Evolutionary conservation across 1,140 invertebrate genomes (phyloP), one percentile per base, ranked within the genome.

Genomic region (Drosophila truncata): DNA sequence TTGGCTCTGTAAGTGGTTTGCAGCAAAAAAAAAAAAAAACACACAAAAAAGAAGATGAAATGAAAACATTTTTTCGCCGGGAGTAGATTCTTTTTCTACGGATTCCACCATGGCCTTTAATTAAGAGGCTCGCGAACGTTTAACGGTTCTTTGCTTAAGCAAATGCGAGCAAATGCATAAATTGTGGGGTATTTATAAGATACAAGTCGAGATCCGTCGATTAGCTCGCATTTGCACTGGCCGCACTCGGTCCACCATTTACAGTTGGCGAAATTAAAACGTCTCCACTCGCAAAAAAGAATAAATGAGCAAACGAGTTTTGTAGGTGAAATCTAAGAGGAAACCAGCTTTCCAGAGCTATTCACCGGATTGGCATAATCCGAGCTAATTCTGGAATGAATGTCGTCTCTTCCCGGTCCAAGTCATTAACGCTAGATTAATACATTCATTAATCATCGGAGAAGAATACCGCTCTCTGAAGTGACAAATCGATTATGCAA

Each of bases 121-220:
- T 78, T 78, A 78, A 78, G 75, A 77, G 52, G 77, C 77, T 85
- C 73, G 82, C 76, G 66, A 65, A 78, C 83, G 77, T 57, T 87
- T 87, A 87, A 87, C 84, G 84, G 84, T 87, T 78, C 66, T 72
- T 62, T 65, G 65, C 79, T 67, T 87, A 87, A 72, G 84, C 84
- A 87, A 87, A 87, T 78, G 72, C 72, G 52, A 71, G 65, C 65
- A 50, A 78, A 77, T 59, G 69, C 84, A 87, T 87, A 87, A 87
- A 87, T 87, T 87, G 77, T 78, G 67, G 77, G 44, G 77, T 80
- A 87, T 88, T 87, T 87, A 88, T 78, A 87, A 87, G 84, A 87
- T 80, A 67, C 61, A 78, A 83, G 77, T 71, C 67, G 66, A 82
- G 83, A 87, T 87, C 67, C 57, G 59, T 46, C 80, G 83, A 87